A percentile compares a stretch with the other conserved stretches of the same genome.
phyloP scores from a whole-genome alignment of 1,140 invertebrate species.

The Leptopilina clavipes region DNA sequence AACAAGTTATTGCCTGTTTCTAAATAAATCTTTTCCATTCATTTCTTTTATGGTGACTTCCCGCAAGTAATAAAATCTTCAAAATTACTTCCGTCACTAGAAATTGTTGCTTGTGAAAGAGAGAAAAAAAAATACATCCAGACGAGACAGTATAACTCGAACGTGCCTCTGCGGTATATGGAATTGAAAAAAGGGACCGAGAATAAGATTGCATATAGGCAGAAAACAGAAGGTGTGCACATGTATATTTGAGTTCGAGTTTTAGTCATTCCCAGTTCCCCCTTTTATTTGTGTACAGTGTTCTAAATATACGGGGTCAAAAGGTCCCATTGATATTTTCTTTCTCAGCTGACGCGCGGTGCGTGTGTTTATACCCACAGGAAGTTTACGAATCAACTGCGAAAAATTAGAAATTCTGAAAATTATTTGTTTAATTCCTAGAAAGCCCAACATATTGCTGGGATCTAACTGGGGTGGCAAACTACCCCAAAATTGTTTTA shows the following conservation, averaged over 20 bases:
- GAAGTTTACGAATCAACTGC: conserved; percentile 16
- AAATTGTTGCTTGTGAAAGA: neutral
- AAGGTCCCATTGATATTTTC: conserved; percentile 29
- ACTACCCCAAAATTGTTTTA: too few species aligned
- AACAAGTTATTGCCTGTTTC: conserved; percentile 17
- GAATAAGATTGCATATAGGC: neutral
- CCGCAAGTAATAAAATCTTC: conserved; percentile 33
- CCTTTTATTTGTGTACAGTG: conserved; percentile 12
- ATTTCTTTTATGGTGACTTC: conserved; percentile 21
- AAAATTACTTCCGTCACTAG: conserved; percentile 34
- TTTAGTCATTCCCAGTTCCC: conserved; percentile 19
- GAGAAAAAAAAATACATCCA: conserved; percentile 1
- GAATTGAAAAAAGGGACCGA: neutral
- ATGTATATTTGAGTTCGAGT: conserved; percentile 6
- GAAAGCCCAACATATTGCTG: too few species aligned
- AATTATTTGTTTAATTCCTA: too few species aligned
- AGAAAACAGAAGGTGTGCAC: neutral
- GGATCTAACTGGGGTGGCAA: too few species aligned
- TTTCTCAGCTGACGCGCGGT: conserved; percentile 1
- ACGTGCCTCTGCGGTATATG: neutral
- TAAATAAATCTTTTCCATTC: conserved; percentile 20
- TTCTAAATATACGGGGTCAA: conserved; percentile 30
- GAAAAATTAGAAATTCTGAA: neutral
- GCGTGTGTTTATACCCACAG: conserved; percentile 21
- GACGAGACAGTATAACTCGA: neutral